These are phyloP conservation scores for Cerastoderma edule DNA, from an alignment of 2,888 invertebrate species.

Conservation along the genomic window DNA sequence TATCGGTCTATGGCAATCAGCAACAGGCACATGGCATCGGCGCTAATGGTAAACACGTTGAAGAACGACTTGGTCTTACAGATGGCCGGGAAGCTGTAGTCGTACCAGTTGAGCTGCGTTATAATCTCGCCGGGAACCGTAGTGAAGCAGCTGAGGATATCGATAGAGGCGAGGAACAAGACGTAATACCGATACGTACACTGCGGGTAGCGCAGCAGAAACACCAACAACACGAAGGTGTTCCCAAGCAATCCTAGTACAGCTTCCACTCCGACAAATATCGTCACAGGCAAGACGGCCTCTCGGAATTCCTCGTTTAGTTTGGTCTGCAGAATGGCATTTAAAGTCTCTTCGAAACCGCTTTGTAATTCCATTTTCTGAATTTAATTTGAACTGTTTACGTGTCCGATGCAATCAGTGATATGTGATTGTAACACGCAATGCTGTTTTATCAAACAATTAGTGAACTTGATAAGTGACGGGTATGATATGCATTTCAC, in stretches of 20 bases:
- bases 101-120: slow-evolving; percentile 47
- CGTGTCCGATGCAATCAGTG: too few species aligned
- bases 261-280: slow-evolving; percentile 50
- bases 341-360: too few species aligned
- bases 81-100: slow-evolving; percentile 22
- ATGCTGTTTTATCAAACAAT: too few species aligned
- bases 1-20: slow-evolving; percentile 71
- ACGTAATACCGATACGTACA: slow-evolving; percentile 54
- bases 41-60: slow-evolving; percentile 52
- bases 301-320: slow-evolving; percentile 38
- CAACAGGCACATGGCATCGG: slow-evolving; percentile 64
- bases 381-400: too few species aligned
- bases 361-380: too few species aligned
- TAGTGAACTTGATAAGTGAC: too few species aligned
- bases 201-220: slow-evolving; percentile 29
- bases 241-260: slow-evolving; percentile 51
- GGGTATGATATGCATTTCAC: too few species aligned
- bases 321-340: too few species aligned
- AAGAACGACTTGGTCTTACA: slow-evolving; percentile 56
- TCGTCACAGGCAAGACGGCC: slow-evolving; percentile 40
- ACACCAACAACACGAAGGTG: slow-evolving; percentile 46
- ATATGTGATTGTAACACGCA: too few species aligned
- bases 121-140: slow-evolving; percentile 53
- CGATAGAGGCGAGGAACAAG: slow-evolving; percentile 41
- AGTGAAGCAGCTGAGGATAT: slow-evolving; percentile 41